These are phyloP conservation scores for Halcyon senegalensis DNA, from an alignment of 2,113 vertebrate species.

Conservation along the genomic window DNA sequence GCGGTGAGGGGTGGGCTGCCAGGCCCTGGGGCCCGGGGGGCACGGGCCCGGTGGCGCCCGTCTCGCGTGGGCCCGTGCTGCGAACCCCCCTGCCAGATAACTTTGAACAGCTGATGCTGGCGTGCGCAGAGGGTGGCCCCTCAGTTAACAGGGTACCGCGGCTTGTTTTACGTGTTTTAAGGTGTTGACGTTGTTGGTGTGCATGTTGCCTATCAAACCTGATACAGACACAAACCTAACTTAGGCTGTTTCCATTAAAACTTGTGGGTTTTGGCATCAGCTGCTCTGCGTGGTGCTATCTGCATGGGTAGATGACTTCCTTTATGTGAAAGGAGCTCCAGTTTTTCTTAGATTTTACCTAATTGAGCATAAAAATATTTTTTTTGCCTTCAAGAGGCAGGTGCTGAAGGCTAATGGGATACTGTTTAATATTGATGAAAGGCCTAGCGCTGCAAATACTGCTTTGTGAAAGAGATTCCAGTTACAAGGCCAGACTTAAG, in stretches of 20 bases:
- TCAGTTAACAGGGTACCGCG: rapidly evolving
- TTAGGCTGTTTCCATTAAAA: not conserved
- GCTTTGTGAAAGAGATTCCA: not conserved
- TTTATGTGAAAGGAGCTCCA: not conserved
- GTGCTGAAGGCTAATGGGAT: not conserved
- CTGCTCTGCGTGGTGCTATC: not conserved
- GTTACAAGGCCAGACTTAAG: not conserved
- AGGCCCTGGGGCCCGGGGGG: not conserved
- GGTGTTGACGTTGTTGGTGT: not conserved
- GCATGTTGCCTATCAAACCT: not conserved
- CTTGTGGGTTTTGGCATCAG: not conserved
- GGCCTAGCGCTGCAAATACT: not conserved
- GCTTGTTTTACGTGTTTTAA: rapidly evolving
- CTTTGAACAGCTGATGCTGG: not conserved
- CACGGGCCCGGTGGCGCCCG: no score
- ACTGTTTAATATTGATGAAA: not conserved
- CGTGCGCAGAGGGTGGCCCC: not conserved
- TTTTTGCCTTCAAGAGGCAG: not conserved
- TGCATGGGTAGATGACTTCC: not conserved
- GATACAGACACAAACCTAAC: rapidly evolving
- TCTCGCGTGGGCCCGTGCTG: not conserved
- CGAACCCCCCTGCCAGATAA: not conserved
- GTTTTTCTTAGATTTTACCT: not conserved
- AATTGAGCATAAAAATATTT: not conserved
- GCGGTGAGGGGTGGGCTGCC: not conserved